Conservation (phyloP, 2,113 vertebrate genomes). For the Phalacrocorax pelagicus region DNA sequence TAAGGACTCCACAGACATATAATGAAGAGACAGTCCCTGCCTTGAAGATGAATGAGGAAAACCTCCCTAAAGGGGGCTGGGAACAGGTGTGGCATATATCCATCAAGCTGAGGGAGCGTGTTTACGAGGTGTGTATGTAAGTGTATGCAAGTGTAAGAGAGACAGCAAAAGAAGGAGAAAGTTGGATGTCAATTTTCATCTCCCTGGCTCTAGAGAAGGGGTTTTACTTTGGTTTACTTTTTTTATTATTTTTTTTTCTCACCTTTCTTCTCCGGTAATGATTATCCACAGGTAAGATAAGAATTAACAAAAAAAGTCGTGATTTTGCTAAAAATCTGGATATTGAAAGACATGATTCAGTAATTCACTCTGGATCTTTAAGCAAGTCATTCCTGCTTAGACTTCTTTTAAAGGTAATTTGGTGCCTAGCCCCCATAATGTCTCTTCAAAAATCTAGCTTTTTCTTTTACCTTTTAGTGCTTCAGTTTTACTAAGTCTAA, state of each 20-base stretch:
- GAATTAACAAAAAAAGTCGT: not conserved
- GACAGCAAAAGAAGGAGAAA: not conserved
- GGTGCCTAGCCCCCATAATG: not conserved
- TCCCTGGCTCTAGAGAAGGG: not conserved
- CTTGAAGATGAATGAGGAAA: constrained; percentile 34
- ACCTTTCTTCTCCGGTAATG: not conserved
- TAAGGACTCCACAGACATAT: not conserved
- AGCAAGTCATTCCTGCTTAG: not conserved
- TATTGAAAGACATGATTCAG: not conserved
- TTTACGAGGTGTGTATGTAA: not conserved
- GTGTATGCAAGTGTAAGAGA: not conserved
- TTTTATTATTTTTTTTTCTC: not conserved
- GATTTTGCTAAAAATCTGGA: not conserved
- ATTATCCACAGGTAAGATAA: constrained; percentile 30
- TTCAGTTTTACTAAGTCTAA: not conserved
- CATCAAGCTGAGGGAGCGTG: not conserved
- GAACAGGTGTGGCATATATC: constrained; percentile 38
- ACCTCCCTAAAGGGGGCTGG: constrained; percentile 27
- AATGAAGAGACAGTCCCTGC: constrained; percentile 9
- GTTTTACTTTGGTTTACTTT: not conserved
- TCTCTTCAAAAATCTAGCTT: not conserved
- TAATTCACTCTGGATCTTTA: not conserved
- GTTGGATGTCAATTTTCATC: not conserved
- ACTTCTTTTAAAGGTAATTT: not conserved
- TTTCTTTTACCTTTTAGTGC: not conserved